A percentile compares a stretch with the other conserved stretches of the same genome.
Evolutionary conservation across 2,888 invertebrate genomes (phyloP).

Genomic region (Lepidonotus clava): DNA sequence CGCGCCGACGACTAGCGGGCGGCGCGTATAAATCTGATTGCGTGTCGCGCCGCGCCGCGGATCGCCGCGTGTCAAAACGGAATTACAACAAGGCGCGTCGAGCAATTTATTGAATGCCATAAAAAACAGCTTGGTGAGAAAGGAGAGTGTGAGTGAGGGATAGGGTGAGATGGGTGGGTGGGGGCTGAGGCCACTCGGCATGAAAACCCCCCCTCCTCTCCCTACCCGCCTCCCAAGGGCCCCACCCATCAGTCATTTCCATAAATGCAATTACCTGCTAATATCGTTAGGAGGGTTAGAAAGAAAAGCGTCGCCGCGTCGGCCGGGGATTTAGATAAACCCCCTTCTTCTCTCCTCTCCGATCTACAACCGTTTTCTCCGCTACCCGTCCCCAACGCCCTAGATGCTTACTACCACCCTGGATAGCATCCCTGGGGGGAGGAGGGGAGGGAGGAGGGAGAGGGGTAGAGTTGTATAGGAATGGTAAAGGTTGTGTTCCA

Average conservation of each 20-base stretch:
- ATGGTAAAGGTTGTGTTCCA: too few relatives aligned
- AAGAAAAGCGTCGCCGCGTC: conserved; percentile 9
- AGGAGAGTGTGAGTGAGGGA: background rate
- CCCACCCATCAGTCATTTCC: conserved; percentile 38
- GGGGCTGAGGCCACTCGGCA: background rate
- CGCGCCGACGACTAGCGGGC: background rate
- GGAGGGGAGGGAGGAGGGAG: background rate
- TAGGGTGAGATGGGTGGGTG: background rate
- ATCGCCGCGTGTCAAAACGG: conserved; percentile 29
- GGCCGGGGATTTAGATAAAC: conserved; percentile 33
- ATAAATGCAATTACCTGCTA: conserved; percentile 48
- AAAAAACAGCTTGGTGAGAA: conserved; percentile 33
- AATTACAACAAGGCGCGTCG: conserved; percentile 31
- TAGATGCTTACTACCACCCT: background rate
- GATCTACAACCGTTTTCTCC: too few relatives aligned
- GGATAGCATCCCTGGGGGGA: background rate
- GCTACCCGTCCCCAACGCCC: background rate
- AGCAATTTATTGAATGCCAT: conserved; percentile 29
- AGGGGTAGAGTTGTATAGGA: background rate
- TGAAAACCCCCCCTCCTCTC: background rate
- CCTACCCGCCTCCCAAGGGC: background rate
- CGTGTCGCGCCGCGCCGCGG: conserved; percentile 4
- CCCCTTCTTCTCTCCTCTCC: background rate
- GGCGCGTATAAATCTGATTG: conserved; percentile 39
- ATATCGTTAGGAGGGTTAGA: conserved; percentile 25